Evolutionary conservation across 2,888 invertebrate genomes (phyloP).

Genomic region (Ormyrus rosae): DNA sequence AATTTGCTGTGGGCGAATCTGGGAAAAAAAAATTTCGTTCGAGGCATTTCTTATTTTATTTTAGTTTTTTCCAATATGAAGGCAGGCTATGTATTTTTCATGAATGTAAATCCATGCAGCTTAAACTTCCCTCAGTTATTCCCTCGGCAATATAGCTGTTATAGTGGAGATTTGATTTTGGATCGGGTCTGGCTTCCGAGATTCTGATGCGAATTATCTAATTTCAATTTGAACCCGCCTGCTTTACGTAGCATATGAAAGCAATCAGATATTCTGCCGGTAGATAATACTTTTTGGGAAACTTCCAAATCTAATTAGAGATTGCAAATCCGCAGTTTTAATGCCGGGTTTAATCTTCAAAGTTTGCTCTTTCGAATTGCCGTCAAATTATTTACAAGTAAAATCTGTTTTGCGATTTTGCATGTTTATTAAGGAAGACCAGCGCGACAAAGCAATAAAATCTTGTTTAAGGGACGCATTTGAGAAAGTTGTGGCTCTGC

Average conservation of each 20-base stretch:
- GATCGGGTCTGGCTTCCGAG: slow-evolving; percentile 19
- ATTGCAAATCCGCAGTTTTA: too few species aligned
- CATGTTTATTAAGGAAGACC: too few species aligned
- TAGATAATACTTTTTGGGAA: neutral
- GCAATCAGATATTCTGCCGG: neutral
- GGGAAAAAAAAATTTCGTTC: slow-evolving; percentile 4
- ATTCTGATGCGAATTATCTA: slow-evolving; percentile 24
- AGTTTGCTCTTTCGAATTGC: neutral
- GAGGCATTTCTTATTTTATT: neutral
- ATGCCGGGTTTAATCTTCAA: too few species aligned
- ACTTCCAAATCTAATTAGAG: too few species aligned
- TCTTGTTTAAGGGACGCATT: too few species aligned
- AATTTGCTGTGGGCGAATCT: too few species aligned
- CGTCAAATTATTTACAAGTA: neutral
- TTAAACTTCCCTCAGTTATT: slow-evolving; percentile 27
- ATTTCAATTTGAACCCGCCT: slow-evolving; percentile 19
- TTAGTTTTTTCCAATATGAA: slow-evolving; percentile 6
- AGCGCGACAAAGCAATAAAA: too few species aligned
- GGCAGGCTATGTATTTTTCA: slow-evolving; percentile 23
- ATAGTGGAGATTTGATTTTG: slow-evolving; percentile 25
- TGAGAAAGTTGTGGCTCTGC: too few species aligned
- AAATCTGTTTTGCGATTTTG: too few species aligned
- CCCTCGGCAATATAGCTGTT: slow-evolving; percentile 18
- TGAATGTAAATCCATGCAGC: slow-evolving; percentile 29
- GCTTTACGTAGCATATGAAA: neutral